Conservation (phyloP, 2,888 invertebrate genomes). For the Drosophila yooni region DNA sequence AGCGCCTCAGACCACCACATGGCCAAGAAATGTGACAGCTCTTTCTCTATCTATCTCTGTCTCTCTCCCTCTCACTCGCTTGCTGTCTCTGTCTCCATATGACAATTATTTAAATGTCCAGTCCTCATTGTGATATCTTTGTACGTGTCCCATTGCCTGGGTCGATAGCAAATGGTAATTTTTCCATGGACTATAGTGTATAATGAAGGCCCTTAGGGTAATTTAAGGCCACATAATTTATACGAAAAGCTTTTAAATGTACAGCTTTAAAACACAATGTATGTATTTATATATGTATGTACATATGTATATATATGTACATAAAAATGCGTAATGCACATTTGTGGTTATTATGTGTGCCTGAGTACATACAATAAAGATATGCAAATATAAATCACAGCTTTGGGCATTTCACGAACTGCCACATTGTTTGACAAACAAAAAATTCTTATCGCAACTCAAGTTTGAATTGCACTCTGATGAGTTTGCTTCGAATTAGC, state of each 20-base stretch:
- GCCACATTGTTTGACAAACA: conserved; percentile 14
- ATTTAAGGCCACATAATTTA: conserved; percentile 54
- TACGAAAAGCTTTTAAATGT: conserved; percentile 33
- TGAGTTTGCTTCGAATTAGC: conserved; percentile 40
- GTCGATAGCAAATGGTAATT: conserved; percentile 41
- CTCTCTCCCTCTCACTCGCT: neutral
- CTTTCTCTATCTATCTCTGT: neutral
- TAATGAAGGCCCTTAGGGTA: conserved; percentile 17
- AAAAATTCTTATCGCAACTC: conserved; percentile 27
- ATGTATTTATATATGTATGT: neutral
- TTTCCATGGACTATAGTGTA: conserved; percentile 1
- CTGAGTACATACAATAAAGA: conserved; percentile 27
- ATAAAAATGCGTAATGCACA: conserved; percentile 1
- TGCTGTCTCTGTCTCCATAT: conserved; percentile 14
- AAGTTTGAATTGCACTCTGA: conserved; percentile 38
- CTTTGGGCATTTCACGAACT: conserved; percentile 8
- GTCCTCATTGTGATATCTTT: conserved; percentile 11
- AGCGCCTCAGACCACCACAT: conserved; percentile 10
- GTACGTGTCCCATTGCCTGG: conserved; percentile 4
- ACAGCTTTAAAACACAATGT: conserved; percentile 24
- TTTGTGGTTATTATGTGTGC: neutral
- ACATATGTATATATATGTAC: neutral
- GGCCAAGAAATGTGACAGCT: conserved; percentile 7
- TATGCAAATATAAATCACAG: conserved; percentile 22
- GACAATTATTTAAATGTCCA: conserved; percentile 56